Evolutionary conservation across 2,113 vertebrate species (phyloP).

Genomic region (Dasypus novemcinctus): DNA sequence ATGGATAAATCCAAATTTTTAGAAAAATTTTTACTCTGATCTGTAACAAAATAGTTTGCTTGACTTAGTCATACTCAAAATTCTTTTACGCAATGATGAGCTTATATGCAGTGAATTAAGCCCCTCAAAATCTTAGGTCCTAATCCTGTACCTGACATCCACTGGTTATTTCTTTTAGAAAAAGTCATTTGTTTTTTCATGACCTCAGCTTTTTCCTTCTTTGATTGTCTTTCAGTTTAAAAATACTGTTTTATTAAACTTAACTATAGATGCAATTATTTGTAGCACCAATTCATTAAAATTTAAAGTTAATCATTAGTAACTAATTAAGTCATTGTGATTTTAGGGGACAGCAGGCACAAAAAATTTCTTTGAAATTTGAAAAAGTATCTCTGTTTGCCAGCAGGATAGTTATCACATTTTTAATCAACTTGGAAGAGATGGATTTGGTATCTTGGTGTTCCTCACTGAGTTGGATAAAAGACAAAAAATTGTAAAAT

Average conservation of each 20-base stretch:
- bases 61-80: not conserved
- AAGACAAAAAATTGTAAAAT: not conserved
- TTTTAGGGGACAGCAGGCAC: not conserved
- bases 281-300: not conserved
- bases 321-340: not conserved
- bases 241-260: slow-evolving; percentile 6
- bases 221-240: not conserved
- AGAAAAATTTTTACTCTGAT: not conserved
- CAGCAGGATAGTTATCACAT: not conserved
- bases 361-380: not conserved
- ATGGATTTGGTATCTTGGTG: not conserved
- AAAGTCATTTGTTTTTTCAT: not conserved
- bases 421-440: slow-evolving; percentile 30
- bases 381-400: not conserved
- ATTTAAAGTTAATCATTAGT: not conserved
- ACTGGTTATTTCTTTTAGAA: not conserved
- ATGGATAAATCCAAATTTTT: not conserved
- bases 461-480: not conserved
- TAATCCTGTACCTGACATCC: not conserved
- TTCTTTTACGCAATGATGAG: slow-evolving; percentile 2
- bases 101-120: not conserved
- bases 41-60: not conserved
- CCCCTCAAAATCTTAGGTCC: not conserved
- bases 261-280: not conserved
- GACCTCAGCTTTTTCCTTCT: not conserved